Conservation (phyloP, 2,888 invertebrate species). For the Odontocolon sp. region DNA sequence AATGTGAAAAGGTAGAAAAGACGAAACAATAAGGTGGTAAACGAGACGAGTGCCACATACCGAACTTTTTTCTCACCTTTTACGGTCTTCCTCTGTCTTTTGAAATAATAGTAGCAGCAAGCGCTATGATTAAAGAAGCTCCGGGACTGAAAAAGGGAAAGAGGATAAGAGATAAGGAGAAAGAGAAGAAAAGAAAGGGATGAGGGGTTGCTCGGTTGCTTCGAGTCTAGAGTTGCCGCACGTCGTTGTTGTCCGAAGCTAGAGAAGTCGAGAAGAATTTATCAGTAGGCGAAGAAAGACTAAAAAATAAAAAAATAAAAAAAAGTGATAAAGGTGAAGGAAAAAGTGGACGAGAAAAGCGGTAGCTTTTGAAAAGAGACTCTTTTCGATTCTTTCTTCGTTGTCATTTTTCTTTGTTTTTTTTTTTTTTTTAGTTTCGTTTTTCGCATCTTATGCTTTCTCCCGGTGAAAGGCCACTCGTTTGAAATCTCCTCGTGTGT, state of each 20-base stretch:
- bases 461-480: neutral
- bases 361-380: constrained; percentile 17
- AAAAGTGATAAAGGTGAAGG: neutral
- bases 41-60: constrained; percentile 28
- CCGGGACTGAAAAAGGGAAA: too few relatives aligned
- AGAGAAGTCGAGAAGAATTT: constrained; percentile 31
- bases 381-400: too few relatives aligned
- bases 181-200: too few relatives aligned
- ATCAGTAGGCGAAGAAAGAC: constrained; percentile 35
- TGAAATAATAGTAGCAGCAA: constrained; percentile 27
- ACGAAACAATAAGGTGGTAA: constrained; percentile 31
- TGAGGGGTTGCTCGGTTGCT: neutral
- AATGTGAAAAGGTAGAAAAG: neutral
- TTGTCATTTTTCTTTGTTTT: neutral
- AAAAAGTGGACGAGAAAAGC: constrained; percentile 11
- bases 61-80: constrained; percentile 2
- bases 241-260: too few relatives aligned
- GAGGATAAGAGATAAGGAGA: too few relatives aligned
- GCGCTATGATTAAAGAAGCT: constrained; percentile 34
- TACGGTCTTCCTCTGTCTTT: constrained; percentile 6
- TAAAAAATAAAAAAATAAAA: constrained; percentile 2
- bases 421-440: neutral
- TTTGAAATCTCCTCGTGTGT: too few relatives aligned
- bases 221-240: constrained; percentile 3
- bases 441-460: constrained; percentile 12